These are phyloP conservation scores for Patiria pectinifera DNA, from an alignment of 53 echinoderm and acorn worm genomes.

Conservation along the genomic window DNA sequence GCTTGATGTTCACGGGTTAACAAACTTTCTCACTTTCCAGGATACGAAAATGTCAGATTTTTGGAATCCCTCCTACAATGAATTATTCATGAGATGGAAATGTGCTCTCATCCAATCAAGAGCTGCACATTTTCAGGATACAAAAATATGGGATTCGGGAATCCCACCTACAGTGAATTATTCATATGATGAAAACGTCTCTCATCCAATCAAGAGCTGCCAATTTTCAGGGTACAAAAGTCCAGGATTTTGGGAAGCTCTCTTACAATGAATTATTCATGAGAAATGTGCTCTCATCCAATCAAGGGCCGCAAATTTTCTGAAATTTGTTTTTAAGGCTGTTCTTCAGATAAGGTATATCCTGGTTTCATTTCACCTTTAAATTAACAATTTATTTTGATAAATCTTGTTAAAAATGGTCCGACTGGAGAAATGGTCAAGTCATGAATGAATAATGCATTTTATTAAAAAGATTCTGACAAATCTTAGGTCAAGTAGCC, in stretches of 20 bases:
- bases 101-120: background rate
- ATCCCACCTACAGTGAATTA: background rate
- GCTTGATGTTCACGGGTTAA: conserved; percentile 1
- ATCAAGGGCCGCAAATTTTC: background rate
- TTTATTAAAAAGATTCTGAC: too few relatives aligned
- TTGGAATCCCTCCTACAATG: background rate
- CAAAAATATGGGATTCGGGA: background rate
- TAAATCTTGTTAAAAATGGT: too few relatives aligned
- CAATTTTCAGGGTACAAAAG: background rate
- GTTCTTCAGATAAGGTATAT: too few relatives aligned
- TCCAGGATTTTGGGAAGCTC: background rate
- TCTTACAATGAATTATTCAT: conserved; percentile 11
- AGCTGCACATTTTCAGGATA: background rate
- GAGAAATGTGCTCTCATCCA: background rate
- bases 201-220: background rate
- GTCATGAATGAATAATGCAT: too few relatives aligned
- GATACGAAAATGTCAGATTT: background rate
- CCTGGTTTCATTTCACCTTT: too few relatives aligned
- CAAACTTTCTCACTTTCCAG: conserved; percentile 22
- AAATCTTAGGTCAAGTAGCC: too few relatives aligned
- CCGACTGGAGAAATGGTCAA: too few relatives aligned
- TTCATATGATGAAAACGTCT: background rate
- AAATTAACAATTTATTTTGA: too few relatives aligned
- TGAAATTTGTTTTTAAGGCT: too few relatives aligned
- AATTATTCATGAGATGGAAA: conserved; percentile 4